These are phyloP conservation scores for Onychomys torridus DNA, from an alignment of 2,797 vertebrate genomes.

Conservation along the genomic window DNA sequence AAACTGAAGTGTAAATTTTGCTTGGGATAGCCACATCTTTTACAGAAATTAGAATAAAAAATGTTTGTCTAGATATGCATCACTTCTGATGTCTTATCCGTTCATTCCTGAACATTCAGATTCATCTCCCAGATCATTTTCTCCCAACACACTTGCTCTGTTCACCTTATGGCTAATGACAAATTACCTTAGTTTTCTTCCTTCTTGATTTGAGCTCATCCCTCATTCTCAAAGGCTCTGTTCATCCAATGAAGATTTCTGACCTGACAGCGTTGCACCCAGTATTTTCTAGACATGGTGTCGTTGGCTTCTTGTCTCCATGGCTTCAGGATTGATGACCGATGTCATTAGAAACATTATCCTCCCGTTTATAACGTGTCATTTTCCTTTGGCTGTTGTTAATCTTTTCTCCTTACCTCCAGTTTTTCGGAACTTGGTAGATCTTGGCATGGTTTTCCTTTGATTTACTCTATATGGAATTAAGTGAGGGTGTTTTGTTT, in stretches of 20 bases:
- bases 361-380: background rate
- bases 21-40: background rate
- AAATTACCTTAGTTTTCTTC: background rate
- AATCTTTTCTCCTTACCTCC: slow-evolving; percentile 4
- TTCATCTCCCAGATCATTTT: background rate
- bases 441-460: background rate
- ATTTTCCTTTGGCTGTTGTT: background rate
- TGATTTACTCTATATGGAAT: background rate
- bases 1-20: slow-evolving; percentile 23
- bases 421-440: background rate
- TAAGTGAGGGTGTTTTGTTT: background rate
- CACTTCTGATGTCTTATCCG: background rate
- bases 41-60: background rate
- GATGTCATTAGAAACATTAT: background rate
- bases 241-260: background rate
- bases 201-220: background rate
- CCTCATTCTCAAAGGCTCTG: background rate
- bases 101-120: background rate
- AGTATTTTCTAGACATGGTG: background rate
- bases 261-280: background rate
- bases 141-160: background rate
- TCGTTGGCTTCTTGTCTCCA: background rate
- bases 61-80: background rate
- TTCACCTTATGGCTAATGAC: background rate
- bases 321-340: background rate